A percentile compares a stretch with the other conserved stretches of the same genome.
phyloP scores from a whole-genome alignment of 2,888 invertebrate genomes.

The Tanaodytes sp. region DNA sequence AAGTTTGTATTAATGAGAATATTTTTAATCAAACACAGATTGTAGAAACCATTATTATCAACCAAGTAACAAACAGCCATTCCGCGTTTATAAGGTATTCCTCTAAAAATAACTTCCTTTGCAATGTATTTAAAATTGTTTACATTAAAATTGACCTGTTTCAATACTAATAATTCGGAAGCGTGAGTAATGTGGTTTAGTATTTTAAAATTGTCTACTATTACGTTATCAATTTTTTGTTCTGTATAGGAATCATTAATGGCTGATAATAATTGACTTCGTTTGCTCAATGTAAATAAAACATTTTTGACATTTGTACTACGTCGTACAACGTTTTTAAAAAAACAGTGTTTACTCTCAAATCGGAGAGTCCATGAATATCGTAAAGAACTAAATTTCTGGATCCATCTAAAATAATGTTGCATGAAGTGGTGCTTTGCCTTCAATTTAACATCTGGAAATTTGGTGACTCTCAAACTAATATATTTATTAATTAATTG shows the following conservation, averaged over 20 bases:
- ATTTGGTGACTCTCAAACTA: conserved; percentile 34
- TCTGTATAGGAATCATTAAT: conserved; percentile 8
- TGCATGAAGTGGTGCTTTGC: conserved; percentile 55
- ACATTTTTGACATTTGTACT: conserved; percentile 57
- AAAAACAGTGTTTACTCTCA: conserved; percentile 57
- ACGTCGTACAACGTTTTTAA: conserved; percentile 49
- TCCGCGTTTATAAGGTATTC: conserved; percentile 2
- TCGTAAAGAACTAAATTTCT: conserved; percentile 49
- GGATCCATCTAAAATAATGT: conserved; percentile 47
- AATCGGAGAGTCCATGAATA: conserved; percentile 53
- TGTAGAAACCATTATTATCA: conserved; percentile 18
- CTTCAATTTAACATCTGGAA: conserved; percentile 41
- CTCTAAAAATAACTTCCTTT: conserved; percentile 12
- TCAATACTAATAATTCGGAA: conserved; percentile 16
- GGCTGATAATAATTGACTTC: conserved; percentile 35
- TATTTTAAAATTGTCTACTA: conserved; percentile 10
- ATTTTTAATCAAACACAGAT: conserved; percentile 19
- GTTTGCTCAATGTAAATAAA: conserved; percentile 28
- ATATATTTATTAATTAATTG: conserved; percentile 43
- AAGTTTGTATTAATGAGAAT: conserved; percentile 11
- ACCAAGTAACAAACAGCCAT: conserved; percentile 20
- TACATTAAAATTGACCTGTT: conserved; percentile 3
- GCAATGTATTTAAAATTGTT: conserved; percentile 13
- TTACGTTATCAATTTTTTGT: conserved; percentile 19
- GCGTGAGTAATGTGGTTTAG: conserved; percentile 6